Percentiles rank a stretch among this genome's conserved stretches.
These are phyloP conservation scores for Lithophane semibrunnea DNA, from an alignment of 2,888 invertebrate genomes.

Conservation along the genomic window DNA sequence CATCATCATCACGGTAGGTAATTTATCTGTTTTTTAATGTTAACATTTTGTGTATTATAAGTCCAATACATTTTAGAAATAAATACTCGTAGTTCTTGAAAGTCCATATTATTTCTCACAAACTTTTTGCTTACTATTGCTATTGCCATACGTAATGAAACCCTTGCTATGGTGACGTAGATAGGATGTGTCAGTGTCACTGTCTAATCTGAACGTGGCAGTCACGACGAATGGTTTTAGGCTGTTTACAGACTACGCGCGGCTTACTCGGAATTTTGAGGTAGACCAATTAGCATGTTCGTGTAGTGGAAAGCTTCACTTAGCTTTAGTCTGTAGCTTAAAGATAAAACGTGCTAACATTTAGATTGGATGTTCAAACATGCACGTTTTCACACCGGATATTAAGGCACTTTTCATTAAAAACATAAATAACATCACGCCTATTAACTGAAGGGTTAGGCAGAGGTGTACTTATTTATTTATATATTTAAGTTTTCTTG, in stretches of 20 bases:
- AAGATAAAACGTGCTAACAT: constrained; percentile 22
- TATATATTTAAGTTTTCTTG: too few species aligned
- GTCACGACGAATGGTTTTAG: constrained; percentile 33
- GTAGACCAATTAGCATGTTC: constrained; percentile 31
- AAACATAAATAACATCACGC: too few species aligned
- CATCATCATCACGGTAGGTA: not conserved
- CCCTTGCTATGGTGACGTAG: constrained; percentile 22
- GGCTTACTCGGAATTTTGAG: constrained; percentile 7
- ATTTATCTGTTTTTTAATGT: not conserved
- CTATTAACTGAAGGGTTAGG: too few species aligned
- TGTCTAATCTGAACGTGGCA: constrained; percentile 28
- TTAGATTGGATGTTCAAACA: constrained; percentile 8
- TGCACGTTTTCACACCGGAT: not conserved
- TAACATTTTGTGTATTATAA: not conserved
- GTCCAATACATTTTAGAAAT: not conserved
- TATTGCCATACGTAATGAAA: constrained; percentile 33
- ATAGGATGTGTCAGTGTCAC: constrained; percentile 15
- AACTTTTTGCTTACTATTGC: not conserved
- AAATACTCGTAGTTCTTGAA: not conserved
- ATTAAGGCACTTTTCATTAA: too few species aligned
- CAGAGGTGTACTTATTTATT: too few species aligned
- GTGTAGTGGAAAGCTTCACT: constrained; percentile 1
- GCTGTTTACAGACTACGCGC: not conserved
- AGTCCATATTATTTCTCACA: not conserved
- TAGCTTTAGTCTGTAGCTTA: not conserved